Evolutionary conservation across 2,888 invertebrate species (phyloP).

Genomic region (Aphodius granarius): DNA sequence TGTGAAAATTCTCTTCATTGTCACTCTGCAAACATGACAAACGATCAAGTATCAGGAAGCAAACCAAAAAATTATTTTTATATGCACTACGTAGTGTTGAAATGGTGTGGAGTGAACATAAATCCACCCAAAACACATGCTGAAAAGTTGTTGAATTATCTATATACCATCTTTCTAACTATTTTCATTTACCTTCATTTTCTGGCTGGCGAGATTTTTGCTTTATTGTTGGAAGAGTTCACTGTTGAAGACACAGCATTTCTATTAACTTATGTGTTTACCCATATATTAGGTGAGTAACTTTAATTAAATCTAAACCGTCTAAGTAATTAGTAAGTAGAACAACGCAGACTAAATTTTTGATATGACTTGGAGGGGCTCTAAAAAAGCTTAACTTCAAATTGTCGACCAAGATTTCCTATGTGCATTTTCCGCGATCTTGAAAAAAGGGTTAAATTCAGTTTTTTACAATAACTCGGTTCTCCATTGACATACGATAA

Average conservation of each 20-base stretch:
- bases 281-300: slow-evolving; percentile 6
- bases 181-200: not conserved
- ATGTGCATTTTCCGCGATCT: too few species aligned
- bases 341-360: too few species aligned
- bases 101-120: not conserved
- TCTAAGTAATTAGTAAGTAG: too few species aligned
- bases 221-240: not conserved
- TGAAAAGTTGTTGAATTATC: not conserved
- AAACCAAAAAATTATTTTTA: not conserved
- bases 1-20: not conserved
- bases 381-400: too few species aligned
- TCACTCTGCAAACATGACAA: not conserved
- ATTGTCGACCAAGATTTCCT: too few species aligned
- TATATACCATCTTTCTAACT: not conserved
- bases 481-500: too few species aligned
- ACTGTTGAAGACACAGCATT: not conserved
- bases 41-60: not conserved
- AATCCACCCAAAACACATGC: not conserved
- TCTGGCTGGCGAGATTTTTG: not conserved
- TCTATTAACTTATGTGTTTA: not conserved
- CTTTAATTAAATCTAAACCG: not conserved
- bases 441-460: too few species aligned
- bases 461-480: too few species aligned
- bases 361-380: too few species aligned
- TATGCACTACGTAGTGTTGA: not conserved